Conservation (phyloP, 1,140 invertebrate species). For the Lepidurus couesii region DNA sequence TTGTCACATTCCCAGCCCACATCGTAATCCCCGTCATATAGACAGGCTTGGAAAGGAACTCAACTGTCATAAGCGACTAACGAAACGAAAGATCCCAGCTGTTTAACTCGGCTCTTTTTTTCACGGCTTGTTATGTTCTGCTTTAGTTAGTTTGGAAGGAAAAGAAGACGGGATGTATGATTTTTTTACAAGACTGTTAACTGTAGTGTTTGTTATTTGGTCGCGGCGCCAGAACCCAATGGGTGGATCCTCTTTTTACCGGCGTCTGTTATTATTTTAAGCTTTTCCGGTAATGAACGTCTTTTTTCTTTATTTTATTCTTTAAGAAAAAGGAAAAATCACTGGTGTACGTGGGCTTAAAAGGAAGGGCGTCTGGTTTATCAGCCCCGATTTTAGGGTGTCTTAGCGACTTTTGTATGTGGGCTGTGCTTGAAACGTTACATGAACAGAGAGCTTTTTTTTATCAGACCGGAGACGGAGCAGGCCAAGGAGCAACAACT, state of each 20-base stretch:
- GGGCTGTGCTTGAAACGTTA: not conserved
- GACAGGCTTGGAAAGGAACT: not conserved
- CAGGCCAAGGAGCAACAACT: not conserved
- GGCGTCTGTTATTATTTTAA: not conserved
- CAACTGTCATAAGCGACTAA: not conserved
- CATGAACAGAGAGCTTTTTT: not conserved
- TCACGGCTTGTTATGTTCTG: no score
- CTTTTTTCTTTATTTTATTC: not conserved
- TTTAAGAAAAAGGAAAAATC: not conserved
- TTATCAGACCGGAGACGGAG: slow-evolving; percentile 1
- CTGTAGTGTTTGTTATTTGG: not conserved
- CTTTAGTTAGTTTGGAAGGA: no score
- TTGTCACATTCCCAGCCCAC: not conserved
- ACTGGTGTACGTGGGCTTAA: not conserved
- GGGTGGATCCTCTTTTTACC: not conserved
- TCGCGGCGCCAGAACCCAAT: not conserved
- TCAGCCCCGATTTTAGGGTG: not conserved
- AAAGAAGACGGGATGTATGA: not conserved
- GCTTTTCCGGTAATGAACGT: not conserved
- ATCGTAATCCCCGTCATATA: not conserved
- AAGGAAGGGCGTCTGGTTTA: not conserved
- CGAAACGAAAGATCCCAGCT: not conserved
- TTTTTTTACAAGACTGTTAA: not conserved
- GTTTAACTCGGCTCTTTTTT: no score
- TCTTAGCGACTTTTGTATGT: slow-evolving; percentile 2